Conservation (phyloP, 2,888 invertebrate genomes). For the Siphonodentalium dalli region DNA sequence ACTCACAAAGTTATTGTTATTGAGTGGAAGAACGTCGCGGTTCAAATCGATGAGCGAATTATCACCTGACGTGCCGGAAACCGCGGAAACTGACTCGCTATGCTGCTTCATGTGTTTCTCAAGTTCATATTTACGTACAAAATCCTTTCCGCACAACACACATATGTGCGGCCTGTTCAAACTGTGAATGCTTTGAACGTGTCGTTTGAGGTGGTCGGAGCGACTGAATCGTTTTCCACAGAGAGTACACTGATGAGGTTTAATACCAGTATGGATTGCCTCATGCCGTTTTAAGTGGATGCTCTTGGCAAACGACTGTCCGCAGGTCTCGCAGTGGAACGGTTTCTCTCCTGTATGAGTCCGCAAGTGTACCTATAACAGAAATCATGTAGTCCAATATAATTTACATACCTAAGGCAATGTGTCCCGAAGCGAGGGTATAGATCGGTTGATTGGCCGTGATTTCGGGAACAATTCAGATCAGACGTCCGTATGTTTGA, state of each 20-base stretch:
- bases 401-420: too few relatives aligned
- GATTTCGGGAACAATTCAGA: too few relatives aligned
- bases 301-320: slow-evolving; percentile 43
- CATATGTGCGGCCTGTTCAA: slow-evolving; percentile 41
- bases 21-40: too few relatives aligned
- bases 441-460: too few relatives aligned
- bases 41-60: too few relatives aligned
- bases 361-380: slow-evolving; percentile 39
- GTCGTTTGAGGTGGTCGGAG: slow-evolving; percentile 43
- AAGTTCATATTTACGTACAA: slow-evolving; percentile 43
- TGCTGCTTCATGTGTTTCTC: slow-evolving; percentile 42
- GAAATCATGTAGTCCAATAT: too few relatives aligned
- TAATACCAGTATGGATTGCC: slow-evolving; percentile 43
- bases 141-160: slow-evolving; percentile 39
- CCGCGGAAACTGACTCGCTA: too few relatives aligned
- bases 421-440: too few relatives aligned
- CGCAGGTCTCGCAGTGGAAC: slow-evolving; percentile 42
- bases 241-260: slow-evolving; percentile 41
- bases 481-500: too few relatives aligned
- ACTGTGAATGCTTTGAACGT: slow-evolving; percentile 43
- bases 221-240: slow-evolving; percentile 44
- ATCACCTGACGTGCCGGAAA: too few relatives aligned
- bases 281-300: slow-evolving; percentile 47
- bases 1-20: too few relatives aligned
- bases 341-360: slow-evolving; percentile 44